phyloP scores from a whole-genome alignment of 2,888 invertebrate genomes.

The Caenorhabditis macrosperma region DNA sequence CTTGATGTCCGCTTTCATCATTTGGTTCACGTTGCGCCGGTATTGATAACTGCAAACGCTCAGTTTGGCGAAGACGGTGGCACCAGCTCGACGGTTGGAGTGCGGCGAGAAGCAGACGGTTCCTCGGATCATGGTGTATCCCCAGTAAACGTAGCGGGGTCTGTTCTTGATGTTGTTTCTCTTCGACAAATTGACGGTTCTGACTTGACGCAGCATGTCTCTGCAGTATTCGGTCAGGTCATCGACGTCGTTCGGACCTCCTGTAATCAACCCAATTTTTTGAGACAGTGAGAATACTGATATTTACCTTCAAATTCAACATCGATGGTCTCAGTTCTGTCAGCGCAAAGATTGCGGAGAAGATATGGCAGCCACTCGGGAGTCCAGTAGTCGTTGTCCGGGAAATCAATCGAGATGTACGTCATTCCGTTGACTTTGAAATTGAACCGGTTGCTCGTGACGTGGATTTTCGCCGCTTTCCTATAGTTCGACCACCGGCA shows the following conservation, averaged over 20 bases:
- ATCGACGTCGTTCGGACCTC: no score
- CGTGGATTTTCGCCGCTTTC: background rate
- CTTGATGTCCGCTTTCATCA: conserved; percentile 15
- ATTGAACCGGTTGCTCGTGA: background rate
- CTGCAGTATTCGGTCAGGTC: no score
- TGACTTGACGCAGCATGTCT: no score
- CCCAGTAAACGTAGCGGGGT: background rate
- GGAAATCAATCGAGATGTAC: background rate
- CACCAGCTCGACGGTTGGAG: background rate
- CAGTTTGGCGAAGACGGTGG: conserved; percentile 7
- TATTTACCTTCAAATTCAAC: conserved; percentile 15
- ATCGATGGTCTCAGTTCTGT: conserved; percentile 1
- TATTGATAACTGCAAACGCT: background rate
- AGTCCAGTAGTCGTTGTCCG: background rate
- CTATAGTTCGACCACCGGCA: background rate
- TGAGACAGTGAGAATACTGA: no score
- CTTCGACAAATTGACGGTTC: no score
- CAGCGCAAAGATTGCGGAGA: background rate
- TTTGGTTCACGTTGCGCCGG: conserved; percentile 9
- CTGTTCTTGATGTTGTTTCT: no score
- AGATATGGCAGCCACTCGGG: conserved; percentile 18
- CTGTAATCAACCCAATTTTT: no score
- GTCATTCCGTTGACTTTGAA: conserved; percentile 6
- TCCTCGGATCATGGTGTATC: background rate
- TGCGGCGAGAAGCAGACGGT: background rate